Percentiles rank a stretch among this genome's conserved stretches.
Conservation (phyloP, 92 coral and sea anemone genomes). For the Hydrozoanthus gracilis region DNA sequence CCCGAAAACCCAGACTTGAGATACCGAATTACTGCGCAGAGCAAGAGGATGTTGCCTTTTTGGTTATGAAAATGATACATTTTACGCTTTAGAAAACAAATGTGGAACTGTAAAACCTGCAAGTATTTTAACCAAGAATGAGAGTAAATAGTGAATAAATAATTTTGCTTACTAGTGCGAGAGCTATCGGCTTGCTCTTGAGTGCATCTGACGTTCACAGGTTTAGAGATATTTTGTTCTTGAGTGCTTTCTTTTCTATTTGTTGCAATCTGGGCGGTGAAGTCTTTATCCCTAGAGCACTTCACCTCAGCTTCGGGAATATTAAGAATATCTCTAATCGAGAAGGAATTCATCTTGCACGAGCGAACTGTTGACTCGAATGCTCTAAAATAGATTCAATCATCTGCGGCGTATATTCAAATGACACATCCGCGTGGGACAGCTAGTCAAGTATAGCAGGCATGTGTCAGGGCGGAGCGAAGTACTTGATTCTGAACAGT, state of each 20-base stretch:
- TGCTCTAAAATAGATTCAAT: constrained; percentile 47
- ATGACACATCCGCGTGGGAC: constrained; percentile 56
- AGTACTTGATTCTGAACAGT: constrained; percentile 43
- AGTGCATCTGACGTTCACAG: constrained; percentile 42
- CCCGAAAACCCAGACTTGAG: constrained; percentile 13
- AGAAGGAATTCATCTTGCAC: constrained; percentile 52
- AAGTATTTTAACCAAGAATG: constrained; percentile 22
- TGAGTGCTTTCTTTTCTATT: constrained; percentile 29
- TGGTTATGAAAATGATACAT: neutral
- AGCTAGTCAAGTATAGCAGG: constrained; percentile 50
- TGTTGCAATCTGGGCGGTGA: constrained; percentile 30
- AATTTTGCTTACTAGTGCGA: constrained; percentile 43
- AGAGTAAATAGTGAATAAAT: constrained; percentile 38
- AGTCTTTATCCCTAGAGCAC: constrained; percentile 46
- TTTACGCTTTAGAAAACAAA: neutral
- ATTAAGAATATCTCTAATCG: constrained; percentile 51
- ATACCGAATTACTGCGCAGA: neutral
- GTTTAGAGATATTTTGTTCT: constrained; percentile 44
- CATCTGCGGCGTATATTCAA: constrained; percentile 43
- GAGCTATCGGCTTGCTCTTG: constrained; percentile 52
- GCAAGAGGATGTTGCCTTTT: neutral
- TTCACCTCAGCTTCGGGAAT: constrained; percentile 45
- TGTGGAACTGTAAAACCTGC: constrained; percentile 6
- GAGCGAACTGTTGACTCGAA: constrained; percentile 50
- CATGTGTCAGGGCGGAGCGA: constrained; percentile 57